Evolutionary conservation across 1,140 invertebrate species (phyloP).

Genomic region (Belonocnema kinseyi): DNA sequence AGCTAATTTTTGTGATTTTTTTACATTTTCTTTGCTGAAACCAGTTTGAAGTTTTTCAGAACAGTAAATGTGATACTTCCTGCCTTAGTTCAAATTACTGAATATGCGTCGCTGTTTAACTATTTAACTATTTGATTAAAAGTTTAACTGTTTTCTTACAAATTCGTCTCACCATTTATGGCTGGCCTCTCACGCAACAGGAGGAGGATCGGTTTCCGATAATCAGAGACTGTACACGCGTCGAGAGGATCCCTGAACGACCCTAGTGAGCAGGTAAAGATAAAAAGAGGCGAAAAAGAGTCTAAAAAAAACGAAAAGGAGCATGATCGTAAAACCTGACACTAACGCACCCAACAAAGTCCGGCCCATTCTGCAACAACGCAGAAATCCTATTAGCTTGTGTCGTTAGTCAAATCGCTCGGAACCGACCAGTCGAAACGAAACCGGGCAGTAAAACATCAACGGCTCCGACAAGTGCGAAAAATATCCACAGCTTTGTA

Average conservation of each 20-base stretch:
- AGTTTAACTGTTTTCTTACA: no score
- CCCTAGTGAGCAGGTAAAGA: not conserved
- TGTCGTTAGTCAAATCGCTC: constrained; percentile 52
- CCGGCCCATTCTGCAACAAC: constrained; percentile 38
- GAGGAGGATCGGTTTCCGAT: constrained; percentile 46
- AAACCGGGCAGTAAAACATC: constrained; percentile 38
- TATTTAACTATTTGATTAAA: no score
- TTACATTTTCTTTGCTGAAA: not conserved
- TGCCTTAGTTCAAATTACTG: no score
- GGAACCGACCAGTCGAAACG: constrained; percentile 50
- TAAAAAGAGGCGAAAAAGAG: not conserved
- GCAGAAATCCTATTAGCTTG: constrained; percentile 49
- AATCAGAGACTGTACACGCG: constrained; percentile 44
- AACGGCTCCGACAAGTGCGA: constrained; percentile 41
- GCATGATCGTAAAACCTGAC: constrained; percentile 35
- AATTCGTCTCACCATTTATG: no score
- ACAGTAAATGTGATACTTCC: no score
- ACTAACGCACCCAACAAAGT: constrained; percentile 17
- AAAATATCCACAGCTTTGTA: constrained; percentile 42
- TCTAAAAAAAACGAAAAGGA: constrained; percentile 22
- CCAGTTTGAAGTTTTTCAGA: not conserved
- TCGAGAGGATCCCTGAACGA: constrained; percentile 11
- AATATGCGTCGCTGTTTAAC: no score
- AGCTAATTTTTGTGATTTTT: no score
- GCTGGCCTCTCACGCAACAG: not conserved